Evolutionary conservation across 2,888 invertebrate genomes (phyloP).

Genomic region (Tubulanus polymorphus): DNA sequence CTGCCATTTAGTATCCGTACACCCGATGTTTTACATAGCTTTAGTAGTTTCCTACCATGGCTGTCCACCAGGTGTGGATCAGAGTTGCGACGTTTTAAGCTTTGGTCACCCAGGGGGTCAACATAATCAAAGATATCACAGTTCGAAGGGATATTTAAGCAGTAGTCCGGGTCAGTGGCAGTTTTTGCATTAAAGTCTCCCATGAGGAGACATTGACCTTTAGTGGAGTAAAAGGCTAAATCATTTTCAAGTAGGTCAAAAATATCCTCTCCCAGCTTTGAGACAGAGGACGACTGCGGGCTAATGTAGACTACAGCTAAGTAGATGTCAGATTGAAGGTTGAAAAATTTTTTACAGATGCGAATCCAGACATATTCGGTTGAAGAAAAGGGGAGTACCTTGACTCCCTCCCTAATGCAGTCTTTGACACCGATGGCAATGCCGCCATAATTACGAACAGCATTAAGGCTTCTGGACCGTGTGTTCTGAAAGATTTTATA

Average conservation of each 20-base stretch:
- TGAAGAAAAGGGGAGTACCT: background rate
- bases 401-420: background rate
- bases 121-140: background rate
- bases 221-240: background rate
- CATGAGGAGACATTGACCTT: background rate
- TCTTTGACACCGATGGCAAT: background rate
- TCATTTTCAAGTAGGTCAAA: background rate
- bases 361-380: background rate
- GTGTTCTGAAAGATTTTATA: background rate
- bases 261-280: background rate
- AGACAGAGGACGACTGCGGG: background rate
- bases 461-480: background rate
- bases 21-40: background rate
- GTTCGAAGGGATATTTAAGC: background rate
- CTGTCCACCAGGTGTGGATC: background rate
- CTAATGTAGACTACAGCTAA: background rate
- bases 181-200: background rate
- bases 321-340: background rate
- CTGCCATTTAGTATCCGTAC: background rate
- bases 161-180: background rate
- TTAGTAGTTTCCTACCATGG: background rate
- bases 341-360: background rate
- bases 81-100: too few relatives aligned
- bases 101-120: background rate
- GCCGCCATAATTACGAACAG: background rate